Conservation (phyloP, 2,888 invertebrate genomes). For the Netelia virgata region DNA sequence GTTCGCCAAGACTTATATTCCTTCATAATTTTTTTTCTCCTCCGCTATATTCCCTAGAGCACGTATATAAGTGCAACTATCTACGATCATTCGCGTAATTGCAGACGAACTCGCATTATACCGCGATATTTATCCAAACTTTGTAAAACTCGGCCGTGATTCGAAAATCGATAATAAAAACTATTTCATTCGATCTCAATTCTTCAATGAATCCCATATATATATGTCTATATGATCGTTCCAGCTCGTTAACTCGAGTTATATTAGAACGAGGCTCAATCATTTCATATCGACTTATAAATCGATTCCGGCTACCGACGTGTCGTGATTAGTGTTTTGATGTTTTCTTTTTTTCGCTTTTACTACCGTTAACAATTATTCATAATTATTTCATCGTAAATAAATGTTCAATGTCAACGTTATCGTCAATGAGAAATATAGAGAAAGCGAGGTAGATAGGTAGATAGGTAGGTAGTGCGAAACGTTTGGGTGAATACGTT, state of each 20-base stretch:
- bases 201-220: neutral
- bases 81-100: neutral
- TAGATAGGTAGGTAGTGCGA: neutral
- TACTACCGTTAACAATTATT: neutral
- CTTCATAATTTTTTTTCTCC: neutral
- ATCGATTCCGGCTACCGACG: constrained; percentile 38
- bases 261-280: constrained; percentile 14
- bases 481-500: neutral
- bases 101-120: constrained; percentile 47
- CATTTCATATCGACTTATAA: constrained; percentile 39
- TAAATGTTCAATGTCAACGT: neutral
- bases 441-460: neutral
- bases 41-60: too few species aligned
- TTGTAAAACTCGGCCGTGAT: neutral
- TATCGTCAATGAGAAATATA: neutral
- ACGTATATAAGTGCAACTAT: neutral
- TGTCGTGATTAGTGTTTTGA: neutral
- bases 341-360: neutral
- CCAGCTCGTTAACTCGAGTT: constrained; percentile 20
- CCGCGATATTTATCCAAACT: constrained; percentile 48
- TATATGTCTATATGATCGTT: constrained; percentile 32
- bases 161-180: neutral
- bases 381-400: constrained; percentile 9
- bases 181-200: constrained; percentile 1
- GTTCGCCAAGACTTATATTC: neutral